Evolutionary conservation across 2,888 invertebrate genomes (phyloP).

Genomic region (Sepioteuthis lessoniana): DNA sequence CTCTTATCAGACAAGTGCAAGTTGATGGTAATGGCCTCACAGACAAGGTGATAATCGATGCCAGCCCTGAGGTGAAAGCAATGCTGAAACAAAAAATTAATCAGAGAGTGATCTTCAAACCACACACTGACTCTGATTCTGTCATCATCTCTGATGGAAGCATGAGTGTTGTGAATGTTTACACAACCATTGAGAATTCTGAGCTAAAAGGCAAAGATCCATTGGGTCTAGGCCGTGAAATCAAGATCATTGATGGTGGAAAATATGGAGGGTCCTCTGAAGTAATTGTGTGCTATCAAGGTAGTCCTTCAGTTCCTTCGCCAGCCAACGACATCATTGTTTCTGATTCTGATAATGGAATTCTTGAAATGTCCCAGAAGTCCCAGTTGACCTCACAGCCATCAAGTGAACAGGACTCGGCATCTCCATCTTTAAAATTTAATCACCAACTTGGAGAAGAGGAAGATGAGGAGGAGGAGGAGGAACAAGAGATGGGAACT

Average conservation of each 20-base stretch:
- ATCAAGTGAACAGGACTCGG: not conserved
- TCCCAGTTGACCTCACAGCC: too few relatives aligned
- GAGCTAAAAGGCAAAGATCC: conserved; percentile 54
- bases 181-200: conserved; percentile 66
- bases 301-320: conserved; percentile 51
- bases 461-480: not conserved
- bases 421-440: not conserved
- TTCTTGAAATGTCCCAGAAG: not conserved
- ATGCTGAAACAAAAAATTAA: conserved; percentile 40
- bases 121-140: conserved; percentile 38
- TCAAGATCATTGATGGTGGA: conserved; percentile 20
- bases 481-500: not conserved
- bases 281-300: conserved; percentile 49
- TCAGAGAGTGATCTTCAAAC: conserved; percentile 43
- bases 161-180: conserved; percentile 65
- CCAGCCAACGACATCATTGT: conserved; percentile 52
- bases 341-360: conserved; percentile 50
- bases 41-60: conserved; percentile 34
- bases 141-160: conserved; percentile 53
- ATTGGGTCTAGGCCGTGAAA: not conserved
- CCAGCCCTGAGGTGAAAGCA: conserved; percentile 39
- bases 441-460: not conserved
- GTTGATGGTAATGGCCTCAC: not conserved
- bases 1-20: conserved; percentile 41
- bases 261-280: not conserved